These are phyloP conservation scores for Eumeta japonica DNA, from an alignment of 1,140 invertebrate genomes.

Conservation along the genomic window DNA sequence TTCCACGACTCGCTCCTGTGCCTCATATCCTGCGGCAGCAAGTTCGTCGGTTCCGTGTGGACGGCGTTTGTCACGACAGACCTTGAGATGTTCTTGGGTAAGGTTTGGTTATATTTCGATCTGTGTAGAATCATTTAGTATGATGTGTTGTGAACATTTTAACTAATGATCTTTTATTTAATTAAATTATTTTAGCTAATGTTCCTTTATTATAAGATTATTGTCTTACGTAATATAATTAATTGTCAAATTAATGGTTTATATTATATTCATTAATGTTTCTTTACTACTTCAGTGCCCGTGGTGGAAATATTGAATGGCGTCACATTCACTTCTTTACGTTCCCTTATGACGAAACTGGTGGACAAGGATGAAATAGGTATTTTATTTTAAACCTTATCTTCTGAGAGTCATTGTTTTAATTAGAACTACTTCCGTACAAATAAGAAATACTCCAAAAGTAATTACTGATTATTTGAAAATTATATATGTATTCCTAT, in stretches of 20 bases:
- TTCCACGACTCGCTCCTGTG: slow-evolving; percentile 45
- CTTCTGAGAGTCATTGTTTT: too few species aligned
- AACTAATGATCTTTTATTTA: too few species aligned
- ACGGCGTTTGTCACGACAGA: slow-evolving; percentile 40
- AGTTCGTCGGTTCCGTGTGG: slow-evolving; percentile 42
- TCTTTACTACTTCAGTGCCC: slow-evolving; percentile 61
- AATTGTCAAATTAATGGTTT: not conserved
- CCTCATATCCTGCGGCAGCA: slow-evolving; percentile 36
- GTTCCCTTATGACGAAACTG: slow-evolving; percentile 77
- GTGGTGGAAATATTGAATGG: slow-evolving; percentile 75
- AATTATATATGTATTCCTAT: too few species aligned
- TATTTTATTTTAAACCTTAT: slow-evolving; percentile 36
- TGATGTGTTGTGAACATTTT: too few species aligned
- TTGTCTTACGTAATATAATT: too few species aligned
- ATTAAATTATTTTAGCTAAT: too few species aligned
- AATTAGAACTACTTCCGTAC: too few species aligned
- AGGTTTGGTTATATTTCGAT: slow-evolving; percentile 12
- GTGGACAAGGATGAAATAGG: slow-evolving; percentile 73
- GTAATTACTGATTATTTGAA: too few species aligned
- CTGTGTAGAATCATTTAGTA: slow-evolving; percentile 4
- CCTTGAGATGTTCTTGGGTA: slow-evolving; percentile 45
- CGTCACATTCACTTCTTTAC: slow-evolving; percentile 76
- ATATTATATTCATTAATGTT: slow-evolving; percentile 31
- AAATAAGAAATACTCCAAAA: too few species aligned
- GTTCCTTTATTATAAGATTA: too few species aligned